Evolutionary conservation across 2,888 invertebrate species (phyloP).

Genomic region (Callyntrura guangdongensis): DNA sequence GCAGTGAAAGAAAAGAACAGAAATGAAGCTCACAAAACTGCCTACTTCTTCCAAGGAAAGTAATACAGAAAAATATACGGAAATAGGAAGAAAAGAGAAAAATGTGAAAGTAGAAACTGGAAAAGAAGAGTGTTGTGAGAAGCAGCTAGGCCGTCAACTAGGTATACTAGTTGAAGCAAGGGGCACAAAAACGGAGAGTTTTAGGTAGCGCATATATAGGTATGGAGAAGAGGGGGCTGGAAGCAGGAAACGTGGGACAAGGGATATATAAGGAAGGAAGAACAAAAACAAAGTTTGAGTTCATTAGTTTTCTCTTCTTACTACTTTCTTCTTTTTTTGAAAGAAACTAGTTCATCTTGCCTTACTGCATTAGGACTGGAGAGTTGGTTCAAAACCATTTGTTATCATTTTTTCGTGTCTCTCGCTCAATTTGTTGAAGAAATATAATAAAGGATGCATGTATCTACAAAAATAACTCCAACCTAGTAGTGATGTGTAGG

Average conservation of each 20-base stretch:
- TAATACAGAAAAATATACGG: conserved; percentile 10
- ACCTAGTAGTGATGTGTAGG: background rate
- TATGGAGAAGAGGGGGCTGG: background rate
- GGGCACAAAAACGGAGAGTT: background rate
- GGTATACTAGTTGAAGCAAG: background rate
- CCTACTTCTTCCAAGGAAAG: background rate
- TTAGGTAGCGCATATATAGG: background rate
- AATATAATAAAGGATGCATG: background rate
- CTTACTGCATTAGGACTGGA: conserved; percentile 34
- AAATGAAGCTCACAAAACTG: conserved; percentile 56
- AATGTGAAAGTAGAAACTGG: conserved; percentile 31
- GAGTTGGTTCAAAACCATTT: conserved; percentile 30
- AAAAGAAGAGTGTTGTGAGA: background rate
- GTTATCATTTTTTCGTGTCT: conserved; percentile 62
- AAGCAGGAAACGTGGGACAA: conserved; percentile 11
- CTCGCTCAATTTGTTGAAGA: conserved; percentile 8
- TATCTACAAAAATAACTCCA: background rate
- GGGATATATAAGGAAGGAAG: conserved; percentile 34
- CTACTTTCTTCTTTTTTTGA: conserved; percentile 9
- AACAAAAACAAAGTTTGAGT: conserved; percentile 72
- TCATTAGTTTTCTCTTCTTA: conserved; percentile 73
- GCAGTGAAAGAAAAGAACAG: conserved; percentile 60
- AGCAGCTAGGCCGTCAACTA: background rate
- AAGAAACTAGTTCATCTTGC: conserved; percentile 69
- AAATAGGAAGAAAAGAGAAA: conserved; percentile 21